Evolutionary conservation across 2,888 invertebrate genomes (phyloP), one percentile per base, ranked within the genome.

Genomic region (Phymatocera aterrima): DNA sequence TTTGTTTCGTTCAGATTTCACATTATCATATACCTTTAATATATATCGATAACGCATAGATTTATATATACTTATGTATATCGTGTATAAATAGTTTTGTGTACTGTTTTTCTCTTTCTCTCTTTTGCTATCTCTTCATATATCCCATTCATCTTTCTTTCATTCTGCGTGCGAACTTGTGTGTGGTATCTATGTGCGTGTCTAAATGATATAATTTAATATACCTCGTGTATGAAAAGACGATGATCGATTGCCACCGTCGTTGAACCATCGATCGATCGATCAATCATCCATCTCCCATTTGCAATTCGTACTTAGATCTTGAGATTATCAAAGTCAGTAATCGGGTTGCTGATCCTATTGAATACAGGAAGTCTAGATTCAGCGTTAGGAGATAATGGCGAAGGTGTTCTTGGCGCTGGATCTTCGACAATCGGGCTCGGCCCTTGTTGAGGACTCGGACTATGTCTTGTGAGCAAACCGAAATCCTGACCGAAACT

Each of bases 341-440:
- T 87, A 79, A 92, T 83, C 78, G 92, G 92, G 82, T 93, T 93
- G 87, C 94, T 93, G 86, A 95, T 92, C 87, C 94, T 92, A 91
- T 95, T 95, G 93, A 97, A 97, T 46, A 97, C 96, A 61, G 97
- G 96, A 89, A 97, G 93, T 85, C 97, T 92, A 74, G 94, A 93
- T 81, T 94, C 94, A 80, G 93, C 93, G 78, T 86, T 88, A 0
- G 89, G 90, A 2, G 90, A 90, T 28, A 88, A 79, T 2, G 88
- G 89, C 2, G 90, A 90, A 0, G 89, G 89, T 68, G 85, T 85
- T 64, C 84, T 82, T 0, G 86, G 86, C 70, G 85, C 79, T n/a
- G 82, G 79, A 78, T 84, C 84, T 15, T 87, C 85, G 60, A 78
- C 40, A 10, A 80, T 79, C 21, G 80, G 80, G 68, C 80, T 83